Evolutionary conservation across 1,140 invertebrate species (phyloP).

Genomic region (Ganaspis sp.): DNA sequence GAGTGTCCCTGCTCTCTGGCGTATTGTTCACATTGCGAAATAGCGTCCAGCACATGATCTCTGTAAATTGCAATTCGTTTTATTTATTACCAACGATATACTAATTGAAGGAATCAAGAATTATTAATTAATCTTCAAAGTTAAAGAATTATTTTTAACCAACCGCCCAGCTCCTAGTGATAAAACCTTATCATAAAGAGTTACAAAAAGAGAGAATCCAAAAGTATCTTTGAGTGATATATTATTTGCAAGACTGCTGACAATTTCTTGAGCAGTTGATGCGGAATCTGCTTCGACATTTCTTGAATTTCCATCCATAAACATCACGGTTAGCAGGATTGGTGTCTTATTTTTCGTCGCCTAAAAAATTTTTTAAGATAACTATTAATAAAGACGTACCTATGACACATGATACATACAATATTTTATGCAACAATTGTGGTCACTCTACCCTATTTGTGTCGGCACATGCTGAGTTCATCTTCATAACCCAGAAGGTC

Average conservation of each 20-base stretch:
- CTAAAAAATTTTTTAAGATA: too few relatives aligned
- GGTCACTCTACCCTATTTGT: too few relatives aligned
- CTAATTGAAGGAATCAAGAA: slow-evolving; percentile 55
- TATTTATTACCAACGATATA: slow-evolving; percentile 72
- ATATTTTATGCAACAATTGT: too few relatives aligned
- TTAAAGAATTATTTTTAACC: slow-evolving; percentile 36
- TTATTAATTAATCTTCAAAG: slow-evolving; percentile 2
- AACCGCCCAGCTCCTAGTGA: slow-evolving; percentile 79
- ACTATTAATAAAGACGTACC: too few relatives aligned
- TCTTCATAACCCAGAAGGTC: too few relatives aligned
- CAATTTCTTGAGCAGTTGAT: slow-evolving; percentile 91
- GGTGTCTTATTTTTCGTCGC: slow-evolving; percentile 92
- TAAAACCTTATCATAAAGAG: slow-evolving; percentile 89
- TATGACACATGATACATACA: too few relatives aligned
- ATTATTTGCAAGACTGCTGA: slow-evolving; percentile 87
- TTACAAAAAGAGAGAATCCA: slow-evolving; percentile 95
- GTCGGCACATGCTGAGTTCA: too few relatives aligned
- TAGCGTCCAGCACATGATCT: slow-evolving; percentile 96
- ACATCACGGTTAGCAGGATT: slow-evolving; percentile 87
- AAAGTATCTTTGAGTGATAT: slow-evolving; percentile 89
- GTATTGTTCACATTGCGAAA: slow-evolving; percentile 97
- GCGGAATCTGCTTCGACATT: slow-evolving; percentile 93
- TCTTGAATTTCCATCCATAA: slow-evolving; percentile 92
- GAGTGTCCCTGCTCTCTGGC: slow-evolving; percentile 91
- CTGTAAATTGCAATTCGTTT: slow-evolving; percentile 52